Evolutionary conservation across 2,113 vertebrate species (phyloP).

Genomic region (Lophius piscatorius): DNA sequence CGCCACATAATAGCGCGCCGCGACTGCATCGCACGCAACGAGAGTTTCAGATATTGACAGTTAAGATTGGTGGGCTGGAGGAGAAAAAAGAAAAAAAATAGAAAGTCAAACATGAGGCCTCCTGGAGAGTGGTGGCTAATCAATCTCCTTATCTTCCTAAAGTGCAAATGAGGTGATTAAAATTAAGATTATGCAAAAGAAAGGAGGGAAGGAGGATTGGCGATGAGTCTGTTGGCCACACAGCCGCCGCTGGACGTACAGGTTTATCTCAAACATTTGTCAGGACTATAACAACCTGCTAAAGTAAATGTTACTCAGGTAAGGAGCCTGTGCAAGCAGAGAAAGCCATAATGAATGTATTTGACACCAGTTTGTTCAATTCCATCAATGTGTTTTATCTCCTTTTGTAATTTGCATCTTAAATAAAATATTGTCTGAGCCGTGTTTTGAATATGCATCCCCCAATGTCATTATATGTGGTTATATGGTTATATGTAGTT

Average conservation of each 20-base stretch:
- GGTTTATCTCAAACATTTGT: conserved; percentile 45
- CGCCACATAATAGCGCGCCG: conserved; percentile 63
- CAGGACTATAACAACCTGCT: conserved; percentile 10
- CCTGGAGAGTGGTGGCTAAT: conserved; percentile 70
- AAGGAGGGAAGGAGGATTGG: conserved; percentile 43
- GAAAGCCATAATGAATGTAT: too few relatives aligned
- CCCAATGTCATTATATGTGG: too few relatives aligned
- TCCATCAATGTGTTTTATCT: too few relatives aligned
- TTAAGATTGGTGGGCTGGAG: conserved; percentile 57
- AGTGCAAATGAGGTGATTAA: conserved; percentile 80
- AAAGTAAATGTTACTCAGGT: background rate
- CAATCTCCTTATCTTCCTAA: conserved; percentile 79
- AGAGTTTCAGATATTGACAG: conserved; percentile 73
- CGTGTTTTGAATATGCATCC: too few relatives aligned
- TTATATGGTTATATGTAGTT: too few relatives aligned
- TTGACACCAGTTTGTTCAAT: too few relatives aligned
- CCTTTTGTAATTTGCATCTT: too few relatives aligned
- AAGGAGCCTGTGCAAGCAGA: too few relatives aligned
- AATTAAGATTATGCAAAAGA: conserved; percentile 62
- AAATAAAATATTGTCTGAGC: too few relatives aligned
- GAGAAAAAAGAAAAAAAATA: conserved; percentile 30
- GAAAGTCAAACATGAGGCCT: conserved; percentile 67
- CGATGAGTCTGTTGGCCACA: conserved; percentile 37
- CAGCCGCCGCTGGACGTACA: conserved; percentile 11
- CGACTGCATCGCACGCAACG: conserved; percentile 74